Evolutionary conservation across 2,113 vertebrate species (phyloP), one percentile per base, ranked within the genome.

Genomic region (Pogona vitticeps): DNA sequence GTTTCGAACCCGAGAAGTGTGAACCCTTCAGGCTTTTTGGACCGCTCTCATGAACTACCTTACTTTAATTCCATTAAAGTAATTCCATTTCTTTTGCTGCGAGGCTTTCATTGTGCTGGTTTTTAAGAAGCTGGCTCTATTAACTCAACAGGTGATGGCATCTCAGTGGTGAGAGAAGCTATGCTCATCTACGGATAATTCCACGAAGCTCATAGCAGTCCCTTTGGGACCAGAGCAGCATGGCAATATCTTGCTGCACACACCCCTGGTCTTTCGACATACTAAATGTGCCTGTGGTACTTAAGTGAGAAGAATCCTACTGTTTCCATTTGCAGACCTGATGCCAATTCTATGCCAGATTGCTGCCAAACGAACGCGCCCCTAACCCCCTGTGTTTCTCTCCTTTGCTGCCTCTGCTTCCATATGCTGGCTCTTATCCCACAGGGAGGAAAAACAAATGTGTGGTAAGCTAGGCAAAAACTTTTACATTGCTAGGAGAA

Each of bases 21-120:
- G 23, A 21, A 0, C 15, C 58, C 1, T 1, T 59, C 2, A 0
- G 17, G 17, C 8, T 20, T n/a, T 9, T 31, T n/a, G 28, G n/a
- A 33, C 42, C 9, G 38, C 20, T 70, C 10, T 17, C 26, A 56
- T 59, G 33, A 38, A 18, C 38, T 21, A 9, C 67, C 18, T 33
- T n/a, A 36, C 38, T 80, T 86, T 59, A 17, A 42, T 21, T 80
- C n/a, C n/a, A n/a, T n/a, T n/a, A n/a, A n/a, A n/a, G n/a, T n/a
- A n/a, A n/a, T n/a, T n/a, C 42, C 58, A 46, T 38, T 9, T 17
- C 61, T 14, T 26, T 85, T 33, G 18, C 52, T 38, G 46, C 15
- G 38, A 23, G 61, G 52, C 17, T 56, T 67, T 77, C 3, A 6
- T 56, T 85, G 56, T 42, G 67, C 36, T 80, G 31, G 10, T 79